Base-by-base conservation (phyloP, 2,113 vertebrate genomes). In the Atlantisia rogersi region DNA sequence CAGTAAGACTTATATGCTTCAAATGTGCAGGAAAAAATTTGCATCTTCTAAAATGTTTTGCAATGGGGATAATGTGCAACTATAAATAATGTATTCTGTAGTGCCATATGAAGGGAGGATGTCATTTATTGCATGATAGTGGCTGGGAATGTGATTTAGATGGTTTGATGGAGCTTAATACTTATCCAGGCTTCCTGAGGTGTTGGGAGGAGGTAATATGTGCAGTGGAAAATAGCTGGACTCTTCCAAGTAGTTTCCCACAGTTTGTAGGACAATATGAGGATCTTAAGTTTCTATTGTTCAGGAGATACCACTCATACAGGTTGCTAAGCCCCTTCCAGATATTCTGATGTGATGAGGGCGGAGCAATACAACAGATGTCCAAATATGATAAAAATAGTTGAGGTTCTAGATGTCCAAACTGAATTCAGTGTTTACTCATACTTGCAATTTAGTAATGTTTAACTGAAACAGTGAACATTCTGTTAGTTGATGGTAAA, bases 311-410 rank as follows among this genome's bases (percentile, higher is more conserved):
- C 2, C 26, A 83, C 50, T 52, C 12, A 17, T 37, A 12, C 3
- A 42, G 53, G 8, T 69, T 53, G 24, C 5, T 55, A 53, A 48
- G 2, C 7, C 13, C 5, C 15, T 65, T 1, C 2, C 32, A 62
- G 73, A 88, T 68, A 50, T 35, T 2, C 6, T 22, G 8, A 25
- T 29, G 9, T 4, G n/a, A 9, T 0, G 1, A 63, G 18, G 28
- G 5, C 29, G 25, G 32, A 76, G 24, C 13, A 4, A 22, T 73
- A 12, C 15, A 26, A 24, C 5, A 3, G 0, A 0, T 18, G 86
- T 86, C 24, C 8, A 40, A 24, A 22, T 60, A 1, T n/a, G 31
- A 59, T 44, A 84, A 77, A 87, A 70, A 3, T 4, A 24, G 6
- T 13, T 62, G 35, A 70, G 9, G 32, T 6, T 63, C 25, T 63